These are phyloP conservation scores for Atta cephalotes DNA, from an alignment of 1,140 invertebrate species.

Conservation along the genomic window DNA sequence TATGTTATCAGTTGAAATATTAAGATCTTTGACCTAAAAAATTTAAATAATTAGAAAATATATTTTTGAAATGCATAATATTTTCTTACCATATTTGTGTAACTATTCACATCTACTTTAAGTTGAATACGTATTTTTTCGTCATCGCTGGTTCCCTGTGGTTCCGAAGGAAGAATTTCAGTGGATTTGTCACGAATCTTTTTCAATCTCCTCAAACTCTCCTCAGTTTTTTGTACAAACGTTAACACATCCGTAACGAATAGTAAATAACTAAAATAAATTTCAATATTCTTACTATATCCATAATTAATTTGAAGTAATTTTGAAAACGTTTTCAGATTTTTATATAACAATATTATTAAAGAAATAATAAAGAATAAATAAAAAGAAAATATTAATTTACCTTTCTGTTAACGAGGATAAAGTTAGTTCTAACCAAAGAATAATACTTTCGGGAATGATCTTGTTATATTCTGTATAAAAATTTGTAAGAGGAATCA, in stretches of 20 bases:
- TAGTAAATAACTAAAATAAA: conserved; percentile 91
- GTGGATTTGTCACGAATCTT: conserved; percentile 91
- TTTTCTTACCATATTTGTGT: conserved; percentile 81
- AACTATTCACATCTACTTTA: conserved; percentile 93
- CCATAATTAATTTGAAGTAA: conserved; percentile 72
- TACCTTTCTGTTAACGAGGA: conserved; percentile 90
- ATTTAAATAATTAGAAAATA: conserved; percentile 41
- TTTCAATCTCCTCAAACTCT: conserved; percentile 95
- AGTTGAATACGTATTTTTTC: conserved; percentile 97
- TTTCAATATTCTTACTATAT: conserved; percentile 40
- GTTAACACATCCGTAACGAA: conserved; percentile 95
- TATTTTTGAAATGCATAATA: conserved; percentile 21
- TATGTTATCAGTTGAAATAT: conserved; percentile 71
- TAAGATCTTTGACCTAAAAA: conserved; percentile 58
- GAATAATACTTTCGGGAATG: conserved; percentile 86
- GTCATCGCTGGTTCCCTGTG: conserved; percentile 91
- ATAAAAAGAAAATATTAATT: neutral
- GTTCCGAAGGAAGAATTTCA: conserved; percentile 84
- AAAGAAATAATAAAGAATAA: neutral
- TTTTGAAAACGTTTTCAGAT: conserved; percentile 13
- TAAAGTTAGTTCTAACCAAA: conserved; percentile 88
- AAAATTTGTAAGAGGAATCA: conserved; percentile 89
- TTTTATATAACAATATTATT: neutral
- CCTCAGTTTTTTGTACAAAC: conserved; percentile 97
- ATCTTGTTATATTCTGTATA: conserved; percentile 86